These are phyloP conservation scores for Volucella bombylans DNA, from an alignment of 2,888 invertebrate species.

Conservation along the genomic window DNA sequence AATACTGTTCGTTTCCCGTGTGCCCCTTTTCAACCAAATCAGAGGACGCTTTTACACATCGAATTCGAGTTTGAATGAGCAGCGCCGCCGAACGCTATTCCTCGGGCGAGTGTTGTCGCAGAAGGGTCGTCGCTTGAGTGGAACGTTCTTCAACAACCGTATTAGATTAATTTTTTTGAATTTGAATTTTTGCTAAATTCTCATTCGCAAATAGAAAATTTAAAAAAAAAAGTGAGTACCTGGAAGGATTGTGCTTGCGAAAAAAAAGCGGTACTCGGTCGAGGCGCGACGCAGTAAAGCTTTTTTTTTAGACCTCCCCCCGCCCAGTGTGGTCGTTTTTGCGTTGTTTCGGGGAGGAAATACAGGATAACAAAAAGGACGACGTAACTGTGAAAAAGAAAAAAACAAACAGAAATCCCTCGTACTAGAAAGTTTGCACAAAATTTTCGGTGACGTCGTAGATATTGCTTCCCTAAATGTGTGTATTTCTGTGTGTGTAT, in stretches of 20 bases:
- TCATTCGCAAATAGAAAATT: not conserved
- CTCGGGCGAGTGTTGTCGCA: constrained; percentile 81
- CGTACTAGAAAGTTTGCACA: constrained; percentile 50
- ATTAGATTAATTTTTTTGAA: not conserved
- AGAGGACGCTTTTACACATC: constrained; percentile 71
- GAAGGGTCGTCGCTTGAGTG: constrained; percentile 77
- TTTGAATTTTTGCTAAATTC: constrained; percentile 10
- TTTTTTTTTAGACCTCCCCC: constrained; percentile 27
- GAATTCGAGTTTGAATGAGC: constrained; percentile 40
- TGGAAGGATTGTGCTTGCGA: not conserved
- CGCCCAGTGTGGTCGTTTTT: constrained; percentile 46
- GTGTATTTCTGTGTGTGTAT: constrained; percentile 33
- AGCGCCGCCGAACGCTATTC: constrained; percentile 76
- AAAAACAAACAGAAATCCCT: constrained; percentile 3
- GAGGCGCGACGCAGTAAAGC: constrained; percentile 61
- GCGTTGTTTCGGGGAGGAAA: constrained; percentile 50
- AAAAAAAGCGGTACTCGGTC: constrained; percentile 8
- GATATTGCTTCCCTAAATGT: constrained; percentile 17
- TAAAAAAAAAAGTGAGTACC: not conserved
- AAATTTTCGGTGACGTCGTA: constrained; percentile 70
- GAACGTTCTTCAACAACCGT: constrained; percentile 13
- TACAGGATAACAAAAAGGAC: constrained; percentile 21
- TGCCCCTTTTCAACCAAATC: constrained; percentile 35
- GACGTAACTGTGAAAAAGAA: constrained; percentile 18
- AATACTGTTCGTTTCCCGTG: not conserved